phyloP scores from a whole-genome alignment of 2,888 invertebrate species.

The Scaeva pyrastri region DNA sequence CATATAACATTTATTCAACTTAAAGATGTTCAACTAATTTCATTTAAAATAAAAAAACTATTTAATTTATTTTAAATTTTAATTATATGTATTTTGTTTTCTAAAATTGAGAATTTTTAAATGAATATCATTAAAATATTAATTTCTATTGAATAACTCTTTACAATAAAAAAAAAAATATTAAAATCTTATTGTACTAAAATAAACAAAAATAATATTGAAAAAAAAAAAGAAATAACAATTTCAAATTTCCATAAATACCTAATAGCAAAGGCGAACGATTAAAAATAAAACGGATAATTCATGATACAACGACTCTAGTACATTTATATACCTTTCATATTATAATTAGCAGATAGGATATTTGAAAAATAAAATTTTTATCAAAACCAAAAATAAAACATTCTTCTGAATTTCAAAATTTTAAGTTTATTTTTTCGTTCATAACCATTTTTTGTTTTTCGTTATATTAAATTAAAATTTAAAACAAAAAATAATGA shows the following conservation, averaged over 20 bases:
- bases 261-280: slow-evolving; percentile 38
- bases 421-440: slow-evolving; percentile 16
- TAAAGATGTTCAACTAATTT: neutral
- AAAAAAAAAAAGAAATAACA: neutral
- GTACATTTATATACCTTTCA: slow-evolving; percentile 75
- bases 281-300: slow-evolving; percentile 50
- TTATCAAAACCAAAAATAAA: slow-evolving; percentile 40
- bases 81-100: too few species aligned
- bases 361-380: slow-evolving; percentile 67
- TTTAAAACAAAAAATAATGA: slow-evolving; percentile 23
- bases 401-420: slow-evolving; percentile 32
- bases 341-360: slow-evolving; percentile 69
- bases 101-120: neutral
- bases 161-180: slow-evolving; percentile 16
- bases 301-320: slow-evolving; percentile 76
- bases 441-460: slow-evolving; percentile 3
- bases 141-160: neutral
- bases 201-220: slow-evolving; percentile 3
- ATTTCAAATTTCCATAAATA: slow-evolving; percentile 37
- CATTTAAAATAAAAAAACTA: neutral
- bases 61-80: too few species aligned
- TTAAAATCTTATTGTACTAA: slow-evolving; percentile 16
- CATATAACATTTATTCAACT: too few species aligned
- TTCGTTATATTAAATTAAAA: slow-evolving; percentile 54
- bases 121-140: slow-evolving; percentile 15